These are phyloP conservation scores for Siniperca undulata DNA, from an alignment of 2,797 vertebrate species.

Conservation along the genomic window DNA sequence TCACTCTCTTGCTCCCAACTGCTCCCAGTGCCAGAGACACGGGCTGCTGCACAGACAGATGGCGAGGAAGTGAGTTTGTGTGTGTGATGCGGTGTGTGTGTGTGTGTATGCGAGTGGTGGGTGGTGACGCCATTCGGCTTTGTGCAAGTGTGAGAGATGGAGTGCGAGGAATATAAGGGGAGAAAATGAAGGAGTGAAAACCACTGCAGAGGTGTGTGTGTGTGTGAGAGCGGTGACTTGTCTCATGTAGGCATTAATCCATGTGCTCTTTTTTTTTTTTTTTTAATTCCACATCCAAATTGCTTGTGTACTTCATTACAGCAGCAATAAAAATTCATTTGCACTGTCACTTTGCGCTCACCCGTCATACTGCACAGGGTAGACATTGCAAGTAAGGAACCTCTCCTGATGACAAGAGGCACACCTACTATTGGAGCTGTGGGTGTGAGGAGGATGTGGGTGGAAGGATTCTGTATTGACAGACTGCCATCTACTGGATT, in stretches of 20 bases:
- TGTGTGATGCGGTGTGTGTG: conserved; percentile 34
- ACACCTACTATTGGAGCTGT: conserved; percentile 42
- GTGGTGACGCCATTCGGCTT: conserved; percentile 74
- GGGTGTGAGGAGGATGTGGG: conserved; percentile 18
- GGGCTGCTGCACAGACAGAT: conserved; percentile 83
- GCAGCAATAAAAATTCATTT: conserved; percentile 64
- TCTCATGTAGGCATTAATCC: conserved; percentile 42
- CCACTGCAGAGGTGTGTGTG: conserved; percentile 48
- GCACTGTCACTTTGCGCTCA: conserved; percentile 59
- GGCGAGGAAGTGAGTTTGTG: conserved; percentile 67
- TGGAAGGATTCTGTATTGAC: conserved; percentile 53
- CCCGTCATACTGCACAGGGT: conserved; percentile 41
- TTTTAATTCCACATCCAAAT: conserved; percentile 30
- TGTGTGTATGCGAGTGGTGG: conserved; percentile 39
- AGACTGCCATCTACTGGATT: conserved; percentile 84
- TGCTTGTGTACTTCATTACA: conserved; percentile 58
- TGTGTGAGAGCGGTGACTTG: conserved; percentile 24
- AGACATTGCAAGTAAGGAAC: conserved; percentile 48
- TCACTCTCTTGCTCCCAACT: conserved; percentile 75
- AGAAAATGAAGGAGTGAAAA: conserved; percentile 47
- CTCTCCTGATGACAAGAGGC: conserved; percentile 57
- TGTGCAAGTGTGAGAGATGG: conserved; percentile 68
- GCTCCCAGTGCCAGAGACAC: conserved; percentile 79
- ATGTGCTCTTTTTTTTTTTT: conserved; percentile 10
- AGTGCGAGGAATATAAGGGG: conserved; percentile 50